Conservation (phyloP, 2,113 vertebrate genomes). For the Toxostoma redivivum region DNA sequence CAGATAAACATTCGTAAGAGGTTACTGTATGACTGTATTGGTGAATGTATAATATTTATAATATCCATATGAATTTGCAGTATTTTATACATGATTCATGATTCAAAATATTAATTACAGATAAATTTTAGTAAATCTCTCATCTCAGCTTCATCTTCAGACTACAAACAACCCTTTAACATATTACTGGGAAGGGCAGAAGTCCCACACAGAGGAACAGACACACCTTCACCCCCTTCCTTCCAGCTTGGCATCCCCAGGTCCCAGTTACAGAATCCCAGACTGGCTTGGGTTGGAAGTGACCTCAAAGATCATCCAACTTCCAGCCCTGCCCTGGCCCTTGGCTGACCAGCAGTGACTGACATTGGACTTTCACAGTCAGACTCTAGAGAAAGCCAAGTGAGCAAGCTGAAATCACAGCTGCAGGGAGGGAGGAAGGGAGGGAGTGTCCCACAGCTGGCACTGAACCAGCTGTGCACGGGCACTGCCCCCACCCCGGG, state of each 20-base stretch:
- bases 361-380: accelerated
- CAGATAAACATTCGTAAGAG: neutral
- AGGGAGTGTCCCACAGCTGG: neutral
- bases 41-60: constrained; percentile 3
- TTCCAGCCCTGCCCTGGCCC: neutral
- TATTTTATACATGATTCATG: constrained; percentile 55
- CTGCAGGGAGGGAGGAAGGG: neutral
- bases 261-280: neutral
- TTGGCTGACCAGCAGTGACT: neutral
- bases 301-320: neutral
- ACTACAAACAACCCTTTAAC: constrained; percentile 13
- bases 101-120: constrained; percentile 54
- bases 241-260: neutral
- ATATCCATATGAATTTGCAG: constrained; percentile 15
- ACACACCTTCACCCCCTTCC: neutral
- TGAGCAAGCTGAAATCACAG: accelerated
- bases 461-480: accelerated
- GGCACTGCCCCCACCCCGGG: neutral
- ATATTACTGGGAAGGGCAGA: neutral
- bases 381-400: neutral
- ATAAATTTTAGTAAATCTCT: constrained; percentile 3
- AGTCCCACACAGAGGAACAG: neutral
- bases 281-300: neutral
- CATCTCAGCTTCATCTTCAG: neutral
- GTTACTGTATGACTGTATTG: neutral